A percentile compares a stretch with the other conserved stretches of the same genome.
Conservation (phyloP, 2,113 vertebrate species). For the Podilymbus podiceps region DNA sequence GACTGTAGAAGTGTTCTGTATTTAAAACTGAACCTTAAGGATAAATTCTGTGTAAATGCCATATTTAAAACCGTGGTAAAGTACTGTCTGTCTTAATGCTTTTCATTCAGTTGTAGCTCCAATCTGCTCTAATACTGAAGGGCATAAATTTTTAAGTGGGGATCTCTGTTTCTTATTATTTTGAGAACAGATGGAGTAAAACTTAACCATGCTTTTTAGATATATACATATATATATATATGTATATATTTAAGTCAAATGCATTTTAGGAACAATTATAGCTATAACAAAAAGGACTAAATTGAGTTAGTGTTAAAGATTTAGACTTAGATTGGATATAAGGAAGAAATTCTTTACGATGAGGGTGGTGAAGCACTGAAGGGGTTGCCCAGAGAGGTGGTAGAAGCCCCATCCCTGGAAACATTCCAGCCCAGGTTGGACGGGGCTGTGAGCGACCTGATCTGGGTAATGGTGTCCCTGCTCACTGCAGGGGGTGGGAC, state of each 20-base stretch:
- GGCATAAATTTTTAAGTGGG: not conserved
- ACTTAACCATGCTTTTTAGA: not conserved
- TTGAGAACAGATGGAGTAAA: not conserved
- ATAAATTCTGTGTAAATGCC: not conserved
- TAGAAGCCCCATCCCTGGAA: too few relatives aligned
- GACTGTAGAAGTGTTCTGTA: not conserved
- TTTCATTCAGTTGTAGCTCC: not conserved
- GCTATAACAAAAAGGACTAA: not conserved
- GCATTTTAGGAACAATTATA: not conserved
- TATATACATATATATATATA: too few relatives aligned
- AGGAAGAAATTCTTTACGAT: too few relatives aligned
- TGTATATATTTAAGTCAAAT: not conserved
- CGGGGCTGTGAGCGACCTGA: too few relatives aligned
- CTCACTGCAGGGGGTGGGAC: too few relatives aligned
- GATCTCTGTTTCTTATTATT: not conserved
- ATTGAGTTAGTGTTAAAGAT: not conserved
- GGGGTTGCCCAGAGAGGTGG: too few relatives aligned
- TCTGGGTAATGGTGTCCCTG: too few relatives aligned
- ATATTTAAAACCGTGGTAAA: not conserved
- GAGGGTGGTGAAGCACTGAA: too few relatives aligned
- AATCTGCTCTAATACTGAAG: not conserved
- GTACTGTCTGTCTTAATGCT: not conserved
- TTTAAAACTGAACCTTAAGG: not conserved
- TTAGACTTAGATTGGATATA: not conserved
- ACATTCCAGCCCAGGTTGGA: too few relatives aligned